A percentile compares a stretch with the other conserved stretches of the same genome.
phyloP scores from a whole-genome alignment of 2,113 vertebrate genomes.

The Stigmatopora argus region DNA sequence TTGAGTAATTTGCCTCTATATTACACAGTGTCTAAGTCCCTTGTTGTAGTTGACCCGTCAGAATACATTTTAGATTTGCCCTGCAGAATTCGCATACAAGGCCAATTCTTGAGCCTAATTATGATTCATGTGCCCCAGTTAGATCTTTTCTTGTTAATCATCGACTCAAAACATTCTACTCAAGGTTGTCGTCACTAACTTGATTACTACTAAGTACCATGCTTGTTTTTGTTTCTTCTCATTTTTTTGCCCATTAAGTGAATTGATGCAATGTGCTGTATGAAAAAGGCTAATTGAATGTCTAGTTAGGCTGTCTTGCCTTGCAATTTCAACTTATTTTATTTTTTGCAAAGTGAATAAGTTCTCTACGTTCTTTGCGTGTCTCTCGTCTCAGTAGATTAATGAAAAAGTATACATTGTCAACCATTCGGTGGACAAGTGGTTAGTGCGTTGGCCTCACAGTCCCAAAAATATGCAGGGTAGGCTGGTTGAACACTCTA shows the following conservation, averaged over 20 bases:
- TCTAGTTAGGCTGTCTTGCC: neutral
- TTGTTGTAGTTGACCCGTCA: neutral
- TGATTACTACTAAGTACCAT: neutral
- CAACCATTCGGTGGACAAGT: neutral
- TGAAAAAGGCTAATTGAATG: neutral
- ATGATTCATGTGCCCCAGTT: neutral
- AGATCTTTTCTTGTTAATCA: neutral
- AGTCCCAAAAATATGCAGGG: too few relatives aligned
- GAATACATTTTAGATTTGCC: neutral
- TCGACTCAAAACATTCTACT: neutral
- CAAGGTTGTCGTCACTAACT: neutral
- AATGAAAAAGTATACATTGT: neutral
- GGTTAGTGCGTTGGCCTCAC: too few relatives aligned
- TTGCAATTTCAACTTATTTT: neutral
- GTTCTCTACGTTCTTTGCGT: neutral
- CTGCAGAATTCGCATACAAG: neutral
- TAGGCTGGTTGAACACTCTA: too few relatives aligned
- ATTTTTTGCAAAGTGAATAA: neutral
- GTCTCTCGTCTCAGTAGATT: neutral
- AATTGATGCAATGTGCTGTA: neutral
- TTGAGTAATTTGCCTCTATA: neutral
- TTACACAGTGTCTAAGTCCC: neutral
- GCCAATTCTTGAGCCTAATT: neutral
- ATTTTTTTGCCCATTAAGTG: neutral
- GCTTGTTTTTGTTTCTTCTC: neutral